These are phyloP conservation scores for Astropecten irregularis DNA, from an alignment of 53 echinoderm and acorn worm species.

Conservation along the genomic window DNA sequence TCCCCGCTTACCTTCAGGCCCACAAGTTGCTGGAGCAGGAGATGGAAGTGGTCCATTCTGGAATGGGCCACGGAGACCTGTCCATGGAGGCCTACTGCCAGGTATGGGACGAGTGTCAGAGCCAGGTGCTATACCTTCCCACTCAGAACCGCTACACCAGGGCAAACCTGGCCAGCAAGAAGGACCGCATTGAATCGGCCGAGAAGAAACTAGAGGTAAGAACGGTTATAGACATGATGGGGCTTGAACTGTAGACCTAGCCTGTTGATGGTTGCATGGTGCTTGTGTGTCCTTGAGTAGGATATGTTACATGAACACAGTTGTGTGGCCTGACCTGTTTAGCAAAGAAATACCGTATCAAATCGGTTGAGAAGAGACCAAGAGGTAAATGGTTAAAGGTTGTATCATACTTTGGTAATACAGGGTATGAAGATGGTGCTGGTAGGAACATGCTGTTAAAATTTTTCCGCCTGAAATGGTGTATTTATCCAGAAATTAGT, in stretches of 20 bases:
- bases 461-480: no score
- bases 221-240: no score
- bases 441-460: no score
- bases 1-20: constrained; percentile 57
- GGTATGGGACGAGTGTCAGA: constrained; percentile 97
- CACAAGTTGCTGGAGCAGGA: constrained; percentile 77
- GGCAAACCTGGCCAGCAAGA: constrained; percentile 96
- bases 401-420: no score
- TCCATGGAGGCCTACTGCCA: constrained; percentile 86
- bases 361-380: no score
- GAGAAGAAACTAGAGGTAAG: constrained; percentile 98
- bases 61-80: constrained; percentile 95
- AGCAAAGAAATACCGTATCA: no score
- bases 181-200: constrained; percentile 89
- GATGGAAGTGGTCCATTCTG: constrained; percentile 89
- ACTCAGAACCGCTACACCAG: constrained; percentile 92
- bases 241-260: neutral
- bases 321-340: no score
- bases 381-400: no score
- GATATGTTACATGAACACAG: no score
- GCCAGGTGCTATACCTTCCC: constrained; percentile 89
- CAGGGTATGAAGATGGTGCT: no score
- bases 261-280: neutral
- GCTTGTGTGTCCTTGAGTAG: no score
- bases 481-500: no score